Conservation (phyloP, 2,888 invertebrate genomes). For the Hofmannophila pseudospretella region DNA sequence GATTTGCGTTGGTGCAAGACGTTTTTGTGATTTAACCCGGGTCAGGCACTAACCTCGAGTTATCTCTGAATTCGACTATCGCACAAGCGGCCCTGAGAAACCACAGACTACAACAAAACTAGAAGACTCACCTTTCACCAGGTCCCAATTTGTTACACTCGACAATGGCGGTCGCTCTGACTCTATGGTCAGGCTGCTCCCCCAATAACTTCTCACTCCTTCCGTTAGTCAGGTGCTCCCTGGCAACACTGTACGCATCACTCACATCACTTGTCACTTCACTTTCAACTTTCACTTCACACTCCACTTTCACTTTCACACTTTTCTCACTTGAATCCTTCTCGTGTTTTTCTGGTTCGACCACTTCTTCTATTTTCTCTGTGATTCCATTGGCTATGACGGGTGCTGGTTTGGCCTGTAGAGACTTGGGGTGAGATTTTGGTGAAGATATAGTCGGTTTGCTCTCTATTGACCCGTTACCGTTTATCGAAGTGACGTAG, state of each 20-base stretch:
- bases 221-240: slow-evolving; percentile 79
- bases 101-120: too few species aligned
- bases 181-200: slow-evolving; percentile 78
- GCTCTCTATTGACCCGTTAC: slow-evolving; percentile 68
- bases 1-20: too few species aligned
- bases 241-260: slow-evolving; percentile 62
- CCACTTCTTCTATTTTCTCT: slow-evolving; percentile 42
- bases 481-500: slow-evolving; percentile 87
- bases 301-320: slow-evolving; percentile 47
- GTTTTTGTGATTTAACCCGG: too few species aligned
- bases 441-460: slow-evolving; percentile 70
- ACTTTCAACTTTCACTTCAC: slow-evolving; percentile 46
- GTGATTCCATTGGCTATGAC: slow-evolving; percentile 61
- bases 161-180: slow-evolving; percentile 79
- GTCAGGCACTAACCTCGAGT: too few species aligned
- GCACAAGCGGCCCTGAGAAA: too few species aligned
- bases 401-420: slow-evolving; percentile 67
- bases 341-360: slow-evolving; percentile 60
- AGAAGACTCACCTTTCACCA: slow-evolving; percentile 78
- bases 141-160: slow-evolving; percentile 79
- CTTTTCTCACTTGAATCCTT: slow-evolving; percentile 66
- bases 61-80: too few species aligned
- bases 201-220: slow-evolving; percentile 86
- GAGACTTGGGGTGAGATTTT: slow-evolving; percentile 62
- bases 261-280: slow-evolving; percentile 66